A percentile compares a stretch with the other conserved stretches of the same genome.
Conservation (phyloP, 2,888 invertebrate genomes). For the Pseudococcus viburni region DNA sequence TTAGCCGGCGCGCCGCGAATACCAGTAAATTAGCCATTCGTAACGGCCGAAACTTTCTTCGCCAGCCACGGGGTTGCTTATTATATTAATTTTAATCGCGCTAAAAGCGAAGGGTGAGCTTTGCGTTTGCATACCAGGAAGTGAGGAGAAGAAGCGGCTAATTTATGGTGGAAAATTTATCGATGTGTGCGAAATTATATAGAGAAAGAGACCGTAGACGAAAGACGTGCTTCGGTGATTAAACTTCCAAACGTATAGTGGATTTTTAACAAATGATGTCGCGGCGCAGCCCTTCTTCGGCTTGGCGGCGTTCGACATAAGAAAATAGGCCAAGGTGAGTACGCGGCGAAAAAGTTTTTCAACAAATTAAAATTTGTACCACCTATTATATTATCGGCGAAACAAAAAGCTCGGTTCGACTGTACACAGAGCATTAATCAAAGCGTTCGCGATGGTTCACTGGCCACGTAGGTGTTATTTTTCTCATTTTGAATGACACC, state of each 20-base stretch:
- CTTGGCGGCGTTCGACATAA: not conserved
- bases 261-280: not conserved
- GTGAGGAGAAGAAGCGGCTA: not conserved
- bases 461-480: not conserved
- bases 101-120: not conserved
- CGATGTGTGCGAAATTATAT: constrained; percentile 11
- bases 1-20: not conserved
- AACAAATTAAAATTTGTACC: constrained; percentile 33
- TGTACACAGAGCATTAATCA: constrained; percentile 13
- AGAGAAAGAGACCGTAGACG: not conserved
- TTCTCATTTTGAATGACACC: constrained; percentile 24
- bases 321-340: not conserved
- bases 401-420: not conserved
- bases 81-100: constrained; percentile 22
- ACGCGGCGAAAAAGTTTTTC: not conserved
- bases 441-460: constrained; percentile 6
- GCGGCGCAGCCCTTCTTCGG: no score
- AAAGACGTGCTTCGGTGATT: not conserved
- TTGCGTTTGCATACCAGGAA: not conserved
- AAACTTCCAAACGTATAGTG: not conserved
- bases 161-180: constrained; percentile 3
- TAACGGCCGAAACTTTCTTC: constrained; percentile 7
- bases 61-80: not conserved
- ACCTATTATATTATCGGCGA: not conserved
- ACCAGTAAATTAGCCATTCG: constrained; percentile 14